Conservation (phyloP, 2,113 vertebrate genomes). For the Neolamprologus sp. region DNA sequence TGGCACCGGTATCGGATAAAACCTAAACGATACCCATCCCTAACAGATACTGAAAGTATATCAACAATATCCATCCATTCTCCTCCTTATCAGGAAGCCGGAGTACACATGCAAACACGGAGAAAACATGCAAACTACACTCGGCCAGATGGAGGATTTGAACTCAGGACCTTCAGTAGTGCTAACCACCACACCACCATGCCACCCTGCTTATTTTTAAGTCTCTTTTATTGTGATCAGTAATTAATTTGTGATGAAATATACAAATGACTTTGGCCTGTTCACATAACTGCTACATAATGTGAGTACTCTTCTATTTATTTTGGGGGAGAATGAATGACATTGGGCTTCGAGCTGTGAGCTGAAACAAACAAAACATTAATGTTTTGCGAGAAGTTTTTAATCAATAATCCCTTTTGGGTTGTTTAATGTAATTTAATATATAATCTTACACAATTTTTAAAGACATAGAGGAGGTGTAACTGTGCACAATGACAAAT, state of each 20-base stretch:
- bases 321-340: rapidly evolving
- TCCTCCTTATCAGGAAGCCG: neutral
- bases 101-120: neutral
- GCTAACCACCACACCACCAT: neutral
- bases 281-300: neutral
- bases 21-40: no score
- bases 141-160: neutral
- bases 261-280: neutral
- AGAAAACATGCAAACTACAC: neutral
- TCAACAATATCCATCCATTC: neutral
- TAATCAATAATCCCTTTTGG: rapidly evolving
- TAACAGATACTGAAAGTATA: neutral
- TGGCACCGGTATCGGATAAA: no score
- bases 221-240: neutral
- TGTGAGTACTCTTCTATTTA: neutral
- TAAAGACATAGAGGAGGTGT: neutral
- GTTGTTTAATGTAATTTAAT: neutral
- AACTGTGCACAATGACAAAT: rapidly evolving
- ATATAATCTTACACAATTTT: neutral
- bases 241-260: neutral
- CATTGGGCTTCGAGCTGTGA: neutral
- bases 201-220: neutral
- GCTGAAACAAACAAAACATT: neutral
- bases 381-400: rapidly evolving
- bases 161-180: neutral